Evolutionary conservation across 2,797 vertebrate genomes (phyloP).

Genomic region (Aphelocoma californica): DNA sequence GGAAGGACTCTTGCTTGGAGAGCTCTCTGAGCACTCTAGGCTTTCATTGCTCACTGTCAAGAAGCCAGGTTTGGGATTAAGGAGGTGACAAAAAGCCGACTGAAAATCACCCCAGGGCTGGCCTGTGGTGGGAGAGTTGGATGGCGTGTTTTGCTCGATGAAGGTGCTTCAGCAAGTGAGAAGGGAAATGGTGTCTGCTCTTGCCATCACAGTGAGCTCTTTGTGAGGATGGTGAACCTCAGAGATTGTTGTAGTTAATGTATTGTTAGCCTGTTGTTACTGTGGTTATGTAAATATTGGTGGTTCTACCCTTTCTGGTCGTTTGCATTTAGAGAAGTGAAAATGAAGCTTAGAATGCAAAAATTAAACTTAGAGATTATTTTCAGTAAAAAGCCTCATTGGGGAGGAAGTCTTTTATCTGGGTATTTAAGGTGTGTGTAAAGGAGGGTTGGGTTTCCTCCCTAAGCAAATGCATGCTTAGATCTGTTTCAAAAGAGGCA

Average conservation of each 20-base stretch:
- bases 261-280: conserved; percentile 19
- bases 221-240: background rate
- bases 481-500: background rate
- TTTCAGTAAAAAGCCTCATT: background rate
- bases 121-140: background rate
- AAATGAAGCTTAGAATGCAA: background rate
- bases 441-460: background rate
- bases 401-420: background rate
- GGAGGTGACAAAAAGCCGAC: background rate
- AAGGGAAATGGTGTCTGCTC: background rate
- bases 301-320: background rate
- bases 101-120: background rate
- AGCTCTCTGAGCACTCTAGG: background rate
- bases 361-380: background rate
- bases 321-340: background rate
- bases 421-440: background rate
- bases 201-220: background rate
- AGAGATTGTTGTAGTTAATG: background rate
- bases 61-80: background rate
- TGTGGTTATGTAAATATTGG: background rate
- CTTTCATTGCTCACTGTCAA: background rate
- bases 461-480: background rate
- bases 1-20: background rate
- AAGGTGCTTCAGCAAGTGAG: background rate
- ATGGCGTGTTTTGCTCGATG: background rate